Percentiles rank a stretch among this genome's conserved stretches.
phyloP scores from a whole-genome alignment of 2,888 invertebrate species.

The Drosophila mimetica region DNA sequence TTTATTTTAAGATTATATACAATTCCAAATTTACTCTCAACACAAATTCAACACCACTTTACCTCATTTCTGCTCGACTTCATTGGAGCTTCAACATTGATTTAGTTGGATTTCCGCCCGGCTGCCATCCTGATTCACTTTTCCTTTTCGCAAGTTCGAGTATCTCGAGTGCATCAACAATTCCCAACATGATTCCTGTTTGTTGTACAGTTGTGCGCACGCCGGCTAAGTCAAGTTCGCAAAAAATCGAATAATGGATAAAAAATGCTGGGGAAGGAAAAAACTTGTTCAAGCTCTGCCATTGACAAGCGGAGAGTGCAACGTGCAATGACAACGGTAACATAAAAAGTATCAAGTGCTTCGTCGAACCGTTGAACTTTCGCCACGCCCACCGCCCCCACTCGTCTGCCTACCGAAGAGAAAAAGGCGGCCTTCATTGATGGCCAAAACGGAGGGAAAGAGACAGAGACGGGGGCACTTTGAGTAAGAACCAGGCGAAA shows the following conservation, averaged over 20 bases:
- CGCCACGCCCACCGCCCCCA: constrained; percentile 15
- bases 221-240: constrained; percentile 35
- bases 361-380: constrained; percentile 59
- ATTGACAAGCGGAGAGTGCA: constrained; percentile 44
- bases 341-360: constrained; percentile 54
- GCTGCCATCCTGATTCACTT: constrained; percentile 39
- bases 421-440: constrained; percentile 16
- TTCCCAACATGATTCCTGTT: constrained; percentile 45
- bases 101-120: constrained; percentile 34
- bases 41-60: not conserved
- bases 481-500: not conserved
- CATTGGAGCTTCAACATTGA: constrained; percentile 34
- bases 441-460: constrained; percentile 23
- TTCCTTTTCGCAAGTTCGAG: constrained; percentile 12
- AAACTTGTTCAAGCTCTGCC: constrained; percentile 47
- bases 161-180: constrained; percentile 33
- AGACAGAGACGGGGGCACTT: not conserved
- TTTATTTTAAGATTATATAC: not conserved
- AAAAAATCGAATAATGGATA: constrained; percentile 23
- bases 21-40: not conserved
- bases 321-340: constrained; percentile 36
- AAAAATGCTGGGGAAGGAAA: constrained; percentile 28
- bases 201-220: constrained; percentile 42
- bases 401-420: constrained; percentile 30
- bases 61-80: constrained; percentile 19